Base-by-base conservation (phyloP, 2,888 invertebrate species). In the Coleophora deauratella region DNA sequence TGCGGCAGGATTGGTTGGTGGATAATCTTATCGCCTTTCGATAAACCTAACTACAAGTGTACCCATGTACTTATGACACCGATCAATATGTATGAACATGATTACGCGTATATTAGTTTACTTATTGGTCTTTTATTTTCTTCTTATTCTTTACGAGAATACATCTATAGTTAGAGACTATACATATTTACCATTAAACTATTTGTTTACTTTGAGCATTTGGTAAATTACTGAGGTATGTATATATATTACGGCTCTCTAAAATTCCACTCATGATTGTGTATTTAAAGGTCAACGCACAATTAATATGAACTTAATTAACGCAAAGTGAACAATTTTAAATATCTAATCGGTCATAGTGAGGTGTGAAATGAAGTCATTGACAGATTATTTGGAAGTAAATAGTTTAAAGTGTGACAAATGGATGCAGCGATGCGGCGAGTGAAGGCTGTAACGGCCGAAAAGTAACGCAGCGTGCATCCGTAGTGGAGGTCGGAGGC, bases 21-120 rank as follows among this genome's bases (percentile, higher is more conserved):
- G 54, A 62, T 66, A 76, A 81, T 80, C 82, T 81, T 79, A 82
- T 81, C 81, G 72, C 54, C 43, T 42, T 48, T 54, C 63, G 79
- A 80, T 80, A 79, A 76, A 72, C 63, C 60, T 65, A 70, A 69
- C 66, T 63, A 62, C 56, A 56, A 54, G 51, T 56, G 47, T 49
- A 51, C n/a, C n/a, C n/a, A n/a, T 53, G 63, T 61, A 62, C 60
- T 49, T 30, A 31, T 38, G 32, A 49, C 52, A 47, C 47, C 63
- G 62, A 74, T 78, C 75, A 59, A 77, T 77, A 73, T 4, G 3
- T 77, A 73, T 4, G 3, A 21, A 21, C 21, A 21, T 21, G 21
- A 21, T 21, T 21, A n/a, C n/a, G n/a, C n/a, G n/a, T n/a, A n/a
- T n/a, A n/a, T n/a, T n/a, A n/a, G n/a, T 21, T 21, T 21, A 21